These are phyloP conservation scores for Drosophila truncata DNA, from an alignment of 1,140 invertebrate species.

Conservation along the genomic window DNA sequence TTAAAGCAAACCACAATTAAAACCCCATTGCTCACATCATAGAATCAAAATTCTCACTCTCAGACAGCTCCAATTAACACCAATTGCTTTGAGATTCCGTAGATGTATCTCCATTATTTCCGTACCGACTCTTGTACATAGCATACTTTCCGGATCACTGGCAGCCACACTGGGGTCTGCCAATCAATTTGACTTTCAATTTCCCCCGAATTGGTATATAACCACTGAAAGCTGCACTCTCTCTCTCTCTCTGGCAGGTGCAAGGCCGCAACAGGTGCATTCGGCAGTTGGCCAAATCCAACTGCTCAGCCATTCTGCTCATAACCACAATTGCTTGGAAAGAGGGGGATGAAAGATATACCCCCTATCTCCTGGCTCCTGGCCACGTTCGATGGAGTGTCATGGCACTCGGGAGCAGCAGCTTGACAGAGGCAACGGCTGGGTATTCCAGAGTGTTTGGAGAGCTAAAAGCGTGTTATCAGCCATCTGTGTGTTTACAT, in stretches of 20 bases:
- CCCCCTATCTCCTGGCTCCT: not conserved
- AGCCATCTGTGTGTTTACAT: slow-evolving; percentile 73
- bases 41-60: not conserved
- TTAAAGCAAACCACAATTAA: slow-evolving; percentile 2
- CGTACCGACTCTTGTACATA: not conserved
- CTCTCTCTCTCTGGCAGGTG: slow-evolving; percentile 18
- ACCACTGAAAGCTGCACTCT: slow-evolving; percentile 21
- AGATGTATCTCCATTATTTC: not conserved
- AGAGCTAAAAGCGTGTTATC: slow-evolving; percentile 78
- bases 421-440: slow-evolving; percentile 38
- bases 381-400: slow-evolving; percentile 58
- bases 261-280: slow-evolving; percentile 43
- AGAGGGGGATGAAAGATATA: not conserved
- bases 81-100: not conserved
- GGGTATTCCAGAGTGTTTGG: slow-evolving; percentile 47
- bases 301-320: slow-evolving; percentile 42
- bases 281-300: slow-evolving; percentile 30
- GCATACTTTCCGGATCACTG: slow-evolving; percentile 34
- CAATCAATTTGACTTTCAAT: slow-evolving; percentile 41
- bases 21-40: not conserved
- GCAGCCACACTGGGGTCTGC: slow-evolving; percentile 1
- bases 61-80: slow-evolving; percentile 5
- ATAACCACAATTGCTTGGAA: slow-evolving; percentile 35
- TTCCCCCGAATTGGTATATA: slow-evolving; percentile 19
- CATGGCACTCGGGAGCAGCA: slow-evolving; percentile 52